A percentile compares a stretch with the other conserved stretches of the same genome.
These are phyloP conservation scores for Platycercus adscitus DNA, from an alignment of 2,113 vertebrate genomes.

Conservation along the genomic window DNA sequence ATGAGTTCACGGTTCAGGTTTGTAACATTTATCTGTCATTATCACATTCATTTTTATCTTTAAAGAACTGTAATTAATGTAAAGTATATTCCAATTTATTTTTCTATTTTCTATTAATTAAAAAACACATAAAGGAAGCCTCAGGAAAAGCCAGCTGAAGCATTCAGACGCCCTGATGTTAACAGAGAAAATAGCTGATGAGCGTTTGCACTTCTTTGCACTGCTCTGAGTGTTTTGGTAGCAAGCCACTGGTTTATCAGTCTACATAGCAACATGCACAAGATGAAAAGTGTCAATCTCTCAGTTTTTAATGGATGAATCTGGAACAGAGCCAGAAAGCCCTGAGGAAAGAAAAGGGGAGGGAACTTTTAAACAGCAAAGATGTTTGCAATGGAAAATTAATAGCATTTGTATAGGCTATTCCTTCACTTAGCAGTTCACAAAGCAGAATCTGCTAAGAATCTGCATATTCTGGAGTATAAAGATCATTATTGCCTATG, in stretches of 20 bases:
- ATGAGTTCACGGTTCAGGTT: neutral
- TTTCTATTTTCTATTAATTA: conserved; percentile 32
- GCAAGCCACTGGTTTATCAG: neutral
- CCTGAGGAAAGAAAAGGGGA: neutral
- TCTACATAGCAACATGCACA: neutral
- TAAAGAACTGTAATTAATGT: neutral
- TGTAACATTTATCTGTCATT: neutral
- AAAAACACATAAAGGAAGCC: neutral
- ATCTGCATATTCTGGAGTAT: neutral
- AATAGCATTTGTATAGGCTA: neutral
- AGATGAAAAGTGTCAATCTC: neutral
- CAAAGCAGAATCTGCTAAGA: neutral
- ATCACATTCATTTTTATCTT: neutral
- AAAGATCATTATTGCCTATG: neutral
- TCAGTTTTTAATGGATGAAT: neutral
- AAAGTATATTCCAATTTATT: neutral
- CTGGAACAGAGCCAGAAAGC: neutral
- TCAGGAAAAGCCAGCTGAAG: neutral
- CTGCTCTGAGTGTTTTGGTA: neutral
- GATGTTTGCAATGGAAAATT: neutral
- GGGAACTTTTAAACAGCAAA: neutral
- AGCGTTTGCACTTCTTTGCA: neutral
- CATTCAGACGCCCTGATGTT: neutral
- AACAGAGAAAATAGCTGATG: neutral
- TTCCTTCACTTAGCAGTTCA: neutral